These are phyloP conservation scores for Paracentrotus lividus DNA, from an alignment of 53 echinoderm and acorn worm genomes.

Conservation along the genomic window DNA sequence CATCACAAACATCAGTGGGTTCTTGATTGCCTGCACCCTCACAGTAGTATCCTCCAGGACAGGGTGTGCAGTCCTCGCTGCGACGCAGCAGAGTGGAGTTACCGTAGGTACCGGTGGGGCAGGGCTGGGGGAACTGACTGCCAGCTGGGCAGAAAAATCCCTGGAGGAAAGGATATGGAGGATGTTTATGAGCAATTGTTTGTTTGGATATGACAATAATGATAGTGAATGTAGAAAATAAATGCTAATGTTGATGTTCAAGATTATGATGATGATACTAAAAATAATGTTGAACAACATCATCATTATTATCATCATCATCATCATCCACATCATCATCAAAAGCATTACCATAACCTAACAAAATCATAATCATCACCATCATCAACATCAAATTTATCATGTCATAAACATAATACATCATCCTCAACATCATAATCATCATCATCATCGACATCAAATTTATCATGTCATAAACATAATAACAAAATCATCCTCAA, in stretches of 20 bases:
- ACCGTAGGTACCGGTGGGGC: constrained; percentile 95
- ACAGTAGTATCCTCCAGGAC: constrained; percentile 97
- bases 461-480: not conserved
- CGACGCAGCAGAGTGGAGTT: constrained; percentile 95
- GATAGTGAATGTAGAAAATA: not conserved
- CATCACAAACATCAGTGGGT: constrained; percentile 95
- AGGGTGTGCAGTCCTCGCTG: constrained; percentile 96
- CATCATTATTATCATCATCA: not conserved
- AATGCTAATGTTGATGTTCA: not conserved
- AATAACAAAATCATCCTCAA: not conserved
- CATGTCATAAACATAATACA: not conserved
- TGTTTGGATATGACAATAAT: not conserved
- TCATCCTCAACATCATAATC: not conserved
- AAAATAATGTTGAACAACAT: not conserved
- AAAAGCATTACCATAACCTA: not conserved
- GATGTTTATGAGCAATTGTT: not conserved
- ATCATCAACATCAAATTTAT: not conserved
- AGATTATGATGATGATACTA: not conserved
- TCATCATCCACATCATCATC: not conserved
- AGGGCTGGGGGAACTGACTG: constrained; percentile 91
- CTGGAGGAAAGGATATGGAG: constrained; percentile 60
- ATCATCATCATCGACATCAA: not conserved
- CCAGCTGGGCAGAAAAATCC: constrained; percentile 97
- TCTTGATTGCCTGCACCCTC: constrained; percentile 94
- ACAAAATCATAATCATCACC: not conserved